phyloP scores from a whole-genome alignment of 2,888 invertebrate species.

The Penaeus monodon region DNA sequence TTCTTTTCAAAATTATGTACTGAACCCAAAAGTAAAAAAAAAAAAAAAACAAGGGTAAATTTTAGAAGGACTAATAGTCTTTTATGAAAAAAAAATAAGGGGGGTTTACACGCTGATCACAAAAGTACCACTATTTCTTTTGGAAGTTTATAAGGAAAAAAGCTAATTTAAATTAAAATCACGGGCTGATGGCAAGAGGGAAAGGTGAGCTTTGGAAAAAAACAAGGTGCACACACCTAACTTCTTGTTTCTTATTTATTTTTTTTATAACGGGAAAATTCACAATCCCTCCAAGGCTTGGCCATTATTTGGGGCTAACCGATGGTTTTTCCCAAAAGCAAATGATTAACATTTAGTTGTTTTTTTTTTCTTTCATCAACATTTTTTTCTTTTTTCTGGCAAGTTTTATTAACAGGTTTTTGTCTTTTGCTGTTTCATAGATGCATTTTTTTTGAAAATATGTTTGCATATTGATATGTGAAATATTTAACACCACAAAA shows the following conservation, averaged over 20 bases:
- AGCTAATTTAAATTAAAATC: slow-evolving; percentile 27
- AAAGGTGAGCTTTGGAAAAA: slow-evolving; percentile 52
- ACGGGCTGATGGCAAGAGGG: slow-evolving; percentile 55
- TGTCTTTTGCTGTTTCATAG: no score
- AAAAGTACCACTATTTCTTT: not conserved
- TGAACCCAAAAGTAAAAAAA: not conserved
- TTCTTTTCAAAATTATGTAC: not conserved
- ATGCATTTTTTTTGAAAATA: no score
- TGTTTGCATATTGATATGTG: no score
- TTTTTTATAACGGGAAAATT: not conserved
- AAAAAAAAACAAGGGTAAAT: not conserved
- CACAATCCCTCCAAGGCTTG: not conserved
- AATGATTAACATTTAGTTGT: not conserved
- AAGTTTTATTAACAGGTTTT: not conserved
- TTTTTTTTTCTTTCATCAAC: not conserved
- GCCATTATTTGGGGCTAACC: slow-evolving; percentile 26
- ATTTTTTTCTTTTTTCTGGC: not conserved
- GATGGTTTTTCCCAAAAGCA: slow-evolving; percentile 26
- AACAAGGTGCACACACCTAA: slow-evolving; percentile 37
- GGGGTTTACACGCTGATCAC: not conserved
- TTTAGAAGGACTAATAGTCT: no score
- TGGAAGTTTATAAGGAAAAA: not conserved
- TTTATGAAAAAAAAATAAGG: no score
- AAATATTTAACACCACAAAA: no score
- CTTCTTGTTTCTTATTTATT: not conserved